Evolutionary conservation across 2,113 vertebrate genomes (phyloP).

Genomic region (Pelodiscus sinensis): DNA sequence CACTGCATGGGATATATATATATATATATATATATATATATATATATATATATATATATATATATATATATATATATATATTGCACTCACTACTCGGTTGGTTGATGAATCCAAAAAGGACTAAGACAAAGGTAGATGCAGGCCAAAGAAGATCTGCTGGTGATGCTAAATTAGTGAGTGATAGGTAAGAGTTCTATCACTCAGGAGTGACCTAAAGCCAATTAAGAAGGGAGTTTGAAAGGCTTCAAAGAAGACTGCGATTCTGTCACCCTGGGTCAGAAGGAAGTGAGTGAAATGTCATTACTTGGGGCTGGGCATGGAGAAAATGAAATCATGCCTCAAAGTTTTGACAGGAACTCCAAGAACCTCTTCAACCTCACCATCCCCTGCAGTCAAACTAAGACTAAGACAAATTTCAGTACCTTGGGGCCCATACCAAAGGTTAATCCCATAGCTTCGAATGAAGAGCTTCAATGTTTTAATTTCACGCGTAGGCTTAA

Average conservation of each 20-base stretch:
- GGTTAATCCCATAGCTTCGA: background rate
- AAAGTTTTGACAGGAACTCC: background rate
- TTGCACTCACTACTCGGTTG: fast-evolving
- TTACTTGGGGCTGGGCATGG: background rate
- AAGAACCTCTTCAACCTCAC: background rate
- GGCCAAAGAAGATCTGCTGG: background rate
- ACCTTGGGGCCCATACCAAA: background rate
- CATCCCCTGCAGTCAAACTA: background rate
- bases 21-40: fast-evolving
- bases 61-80: fast-evolving
- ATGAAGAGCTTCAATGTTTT: background rate
- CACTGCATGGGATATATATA: fast-evolving
- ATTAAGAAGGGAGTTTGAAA: background rate
- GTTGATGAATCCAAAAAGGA: background rate
- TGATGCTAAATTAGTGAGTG: background rate
- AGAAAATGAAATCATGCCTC: background rate
- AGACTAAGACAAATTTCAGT: background rate
- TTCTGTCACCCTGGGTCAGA: background rate
- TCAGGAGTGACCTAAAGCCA: background rate
- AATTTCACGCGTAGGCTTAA: background rate
- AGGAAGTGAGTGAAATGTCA: background rate
- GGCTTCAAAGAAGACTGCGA: background rate
- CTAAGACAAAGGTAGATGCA: background rate
- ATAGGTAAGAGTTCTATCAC: background rate
- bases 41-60: fast-evolving